Evolutionary conservation across 2,797 vertebrate genomes (phyloP).

Genomic region (Parotocinclus haroldoi): DNA sequence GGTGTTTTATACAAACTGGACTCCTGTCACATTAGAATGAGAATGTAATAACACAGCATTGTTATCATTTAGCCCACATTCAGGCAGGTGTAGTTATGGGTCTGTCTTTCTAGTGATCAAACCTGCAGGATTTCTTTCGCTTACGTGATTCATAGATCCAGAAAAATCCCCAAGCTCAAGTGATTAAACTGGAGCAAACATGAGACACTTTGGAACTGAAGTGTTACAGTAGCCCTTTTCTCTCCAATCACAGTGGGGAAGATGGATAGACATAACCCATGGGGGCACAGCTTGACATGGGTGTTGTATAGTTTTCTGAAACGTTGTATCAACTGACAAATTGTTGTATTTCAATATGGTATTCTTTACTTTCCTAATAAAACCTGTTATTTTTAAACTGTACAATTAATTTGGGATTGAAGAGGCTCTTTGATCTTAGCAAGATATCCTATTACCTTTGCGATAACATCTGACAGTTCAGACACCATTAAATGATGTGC

Average conservation of each 20-base stretch:
- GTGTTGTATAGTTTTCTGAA: conserved; percentile 67
- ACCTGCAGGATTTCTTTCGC: conserved; percentile 56
- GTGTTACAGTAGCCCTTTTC: conserved; percentile 30
- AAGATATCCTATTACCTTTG: conserved; percentile 15
- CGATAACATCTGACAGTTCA: conserved; percentile 29
- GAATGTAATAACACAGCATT: neutral
- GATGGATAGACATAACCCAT: conserved; percentile 9
- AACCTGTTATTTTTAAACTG: conserved; percentile 8
- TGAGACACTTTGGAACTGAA: conserved; percentile 31
- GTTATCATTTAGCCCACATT: conserved; percentile 17
- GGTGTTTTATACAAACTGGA: no score
- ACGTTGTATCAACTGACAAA: conserved; percentile 48
- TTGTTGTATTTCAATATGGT: no score
- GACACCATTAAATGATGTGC: conserved; percentile 33
- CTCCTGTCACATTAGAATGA: neutral
- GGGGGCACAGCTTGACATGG: conserved; percentile 54
- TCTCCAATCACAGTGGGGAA: conserved; percentile 51
- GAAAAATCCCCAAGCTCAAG: conserved; percentile 56
- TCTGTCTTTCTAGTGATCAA: conserved; percentile 56
- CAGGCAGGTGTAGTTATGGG: conserved; percentile 23
- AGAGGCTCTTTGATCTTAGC: conserved; percentile 32
- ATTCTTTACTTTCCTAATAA: conserved; percentile 11
- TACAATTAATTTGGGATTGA: conserved; percentile 27
- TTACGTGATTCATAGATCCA: conserved; percentile 60
- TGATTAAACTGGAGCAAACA: conserved; percentile 49